Conservation (phyloP, 2,113 vertebrate genomes). For the Triplophysa dalaica region DNA sequence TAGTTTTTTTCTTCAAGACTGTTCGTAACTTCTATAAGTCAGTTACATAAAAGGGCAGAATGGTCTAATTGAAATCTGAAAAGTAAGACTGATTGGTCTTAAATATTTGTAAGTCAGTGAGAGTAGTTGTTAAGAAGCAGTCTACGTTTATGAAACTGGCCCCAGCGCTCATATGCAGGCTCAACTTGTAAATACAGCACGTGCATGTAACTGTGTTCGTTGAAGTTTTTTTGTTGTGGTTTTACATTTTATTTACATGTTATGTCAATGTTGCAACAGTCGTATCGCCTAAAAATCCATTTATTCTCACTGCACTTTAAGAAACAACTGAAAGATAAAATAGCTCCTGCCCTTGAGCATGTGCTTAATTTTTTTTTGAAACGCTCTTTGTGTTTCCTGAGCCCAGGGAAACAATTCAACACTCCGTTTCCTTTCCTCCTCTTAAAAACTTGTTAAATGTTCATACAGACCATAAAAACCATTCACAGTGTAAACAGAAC, state of each 20-base stretch:
- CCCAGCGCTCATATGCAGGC: background rate
- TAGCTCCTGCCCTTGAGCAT: background rate
- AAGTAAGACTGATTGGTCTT: no score
- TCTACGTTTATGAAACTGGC: no score
- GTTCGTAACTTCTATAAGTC: no score
- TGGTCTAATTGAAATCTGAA: no score
- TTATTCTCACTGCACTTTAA: no score
- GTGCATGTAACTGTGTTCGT: slow-evolving; percentile 60
- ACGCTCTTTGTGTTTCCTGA: background rate
- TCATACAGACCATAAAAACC: background rate
- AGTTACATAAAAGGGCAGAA: no score
- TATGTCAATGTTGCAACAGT: slow-evolving; percentile 55
- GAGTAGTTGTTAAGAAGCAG: no score
- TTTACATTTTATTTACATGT: slow-evolving; percentile 55
- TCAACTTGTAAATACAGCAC: slow-evolving; percentile 64
- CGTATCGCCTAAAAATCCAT: slow-evolving; percentile 41
- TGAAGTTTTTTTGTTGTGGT: slow-evolving; percentile 36
- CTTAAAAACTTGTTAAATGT: slow-evolving; percentile 1
- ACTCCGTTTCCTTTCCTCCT: background rate
- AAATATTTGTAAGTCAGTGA: no score
- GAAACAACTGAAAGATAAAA: no score
- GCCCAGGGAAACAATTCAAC: slow-evolving; percentile 4
- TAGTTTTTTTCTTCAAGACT: no score
- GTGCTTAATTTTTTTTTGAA: background rate
- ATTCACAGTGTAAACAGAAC: background rate